Evolutionary conservation across 2,797 vertebrate genomes (phyloP), one percentile per base, ranked within the genome.

Genomic region (Gouania willdenowi): DNA sequence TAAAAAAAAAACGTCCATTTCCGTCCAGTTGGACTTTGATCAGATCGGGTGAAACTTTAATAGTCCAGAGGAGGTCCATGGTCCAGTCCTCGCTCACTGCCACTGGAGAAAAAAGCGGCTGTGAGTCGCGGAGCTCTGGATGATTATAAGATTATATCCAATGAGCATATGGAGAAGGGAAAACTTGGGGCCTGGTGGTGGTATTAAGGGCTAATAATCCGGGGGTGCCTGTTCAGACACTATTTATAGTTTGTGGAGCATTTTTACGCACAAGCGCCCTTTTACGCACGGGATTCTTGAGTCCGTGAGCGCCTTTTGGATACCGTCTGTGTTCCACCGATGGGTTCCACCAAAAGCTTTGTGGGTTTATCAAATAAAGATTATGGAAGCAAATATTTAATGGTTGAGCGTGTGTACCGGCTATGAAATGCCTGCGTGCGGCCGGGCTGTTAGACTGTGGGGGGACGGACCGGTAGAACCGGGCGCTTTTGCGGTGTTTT

Each of bases 311-410:
- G 45, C 14, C 9, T 2, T 9, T 17, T n/a, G 10, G n/a, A 10
- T 3, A 30, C 20, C 38, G 3, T 37, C 5, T 8, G 33, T 34
- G 38, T 64, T 14, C 42, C 30, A 23, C 16, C 18, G n/a, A 41
- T 30, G 44, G 28, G 45, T n/a, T n/a, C 34, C n/a, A 9, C 28
- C 32, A 40, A 74, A 51, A 41, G 71, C 56, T 82, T 77, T 75
- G 69, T 57, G 75, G 72, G 15, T 77, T 53, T 50, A 7, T 39
- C 63, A 30, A 63, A 52, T 54, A 41, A 26, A 56, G 74, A 71
- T 83, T 81, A 78, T 77, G 64, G 51, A 63, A 62, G 45, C 41
- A 53, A 52, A 66, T 27, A 67, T 79, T 79, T 59, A 65, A 70
- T 68, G 50, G 37, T 44, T 3, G 10, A 10, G 30, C 22, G 16